phyloP scores from a whole-genome alignment of 2,113 vertebrate genomes.

The Meles meles region DNA sequence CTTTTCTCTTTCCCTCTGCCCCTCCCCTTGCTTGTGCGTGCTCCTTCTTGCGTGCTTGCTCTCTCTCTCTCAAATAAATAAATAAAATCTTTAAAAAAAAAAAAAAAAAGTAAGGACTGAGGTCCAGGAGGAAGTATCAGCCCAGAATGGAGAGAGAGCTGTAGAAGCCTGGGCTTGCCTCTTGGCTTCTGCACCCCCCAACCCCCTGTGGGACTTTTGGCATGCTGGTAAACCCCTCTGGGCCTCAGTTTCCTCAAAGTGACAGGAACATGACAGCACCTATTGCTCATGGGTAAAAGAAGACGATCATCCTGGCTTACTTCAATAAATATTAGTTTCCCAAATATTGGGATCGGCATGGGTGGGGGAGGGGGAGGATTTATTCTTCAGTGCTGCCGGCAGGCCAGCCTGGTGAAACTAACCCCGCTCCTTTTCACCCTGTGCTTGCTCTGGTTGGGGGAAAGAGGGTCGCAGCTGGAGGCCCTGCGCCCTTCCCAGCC shows the following conservation, averaged over 20 bases:
- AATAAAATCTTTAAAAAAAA: background rate
- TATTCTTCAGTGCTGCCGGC: fast-evolving
- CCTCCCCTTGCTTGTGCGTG: background rate
- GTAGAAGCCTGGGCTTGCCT: background rate
- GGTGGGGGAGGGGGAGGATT: background rate
- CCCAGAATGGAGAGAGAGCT: background rate
- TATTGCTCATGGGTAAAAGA: background rate
- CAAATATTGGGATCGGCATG: background rate
- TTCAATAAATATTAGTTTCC: background rate
- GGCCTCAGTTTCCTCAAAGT: background rate
- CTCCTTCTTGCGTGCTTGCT: background rate
- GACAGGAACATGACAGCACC: background rate
- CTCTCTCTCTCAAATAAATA: background rate
- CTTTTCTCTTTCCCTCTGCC: background rate
- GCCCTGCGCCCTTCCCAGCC: background rate
- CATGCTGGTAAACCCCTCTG: background rate
- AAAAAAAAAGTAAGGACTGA: background rate
- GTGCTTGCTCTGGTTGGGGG: background rate
- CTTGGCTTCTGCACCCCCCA: background rate
- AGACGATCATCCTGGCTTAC: background rate
- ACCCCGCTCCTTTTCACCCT: background rate
- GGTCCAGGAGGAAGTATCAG: background rate
- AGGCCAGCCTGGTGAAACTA: background rate
- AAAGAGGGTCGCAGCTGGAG: background rate
- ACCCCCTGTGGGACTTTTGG: background rate